Percentiles rank a stretch among this genome's conserved stretches.
Conservation (phyloP, 2,113 vertebrate genomes). For the Podarcis raffonei region DNA sequence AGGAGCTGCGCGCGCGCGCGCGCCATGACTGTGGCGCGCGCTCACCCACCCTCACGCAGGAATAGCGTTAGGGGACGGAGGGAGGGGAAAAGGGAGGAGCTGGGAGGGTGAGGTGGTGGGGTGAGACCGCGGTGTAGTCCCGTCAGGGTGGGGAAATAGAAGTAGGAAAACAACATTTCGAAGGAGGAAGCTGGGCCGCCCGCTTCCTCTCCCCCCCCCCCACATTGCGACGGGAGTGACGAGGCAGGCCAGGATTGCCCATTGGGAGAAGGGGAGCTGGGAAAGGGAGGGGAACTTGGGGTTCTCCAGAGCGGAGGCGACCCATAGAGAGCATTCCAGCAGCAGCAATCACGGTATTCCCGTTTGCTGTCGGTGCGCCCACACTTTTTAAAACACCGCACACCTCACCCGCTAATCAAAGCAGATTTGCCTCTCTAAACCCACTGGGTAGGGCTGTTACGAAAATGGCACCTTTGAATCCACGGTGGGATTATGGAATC, state of each 20-base stretch:
- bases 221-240: neutral
- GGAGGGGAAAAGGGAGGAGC: neutral
- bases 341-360: no score
- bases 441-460: no score
- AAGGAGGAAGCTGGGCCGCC: neutral
- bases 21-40: neutral
- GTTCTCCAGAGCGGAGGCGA: neutral
- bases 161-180: neutral
- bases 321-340: neutral
- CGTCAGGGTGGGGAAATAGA: no score
- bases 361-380: neutral
- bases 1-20: neutral
- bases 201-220: neutral
- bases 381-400: neutral
- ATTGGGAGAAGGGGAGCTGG: neutral
- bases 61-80: neutral
- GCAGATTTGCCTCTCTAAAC: neutral
- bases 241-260: neutral
- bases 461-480: neutral
- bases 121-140: neutral
- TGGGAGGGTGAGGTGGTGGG: neutral
- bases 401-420: neutral
- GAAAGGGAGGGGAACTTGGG: no score
- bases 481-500: neutral
- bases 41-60: neutral